Evolutionary conservation across 2,797 vertebrate genomes (phyloP).

Genomic region (Spatula clypeata): DNA sequence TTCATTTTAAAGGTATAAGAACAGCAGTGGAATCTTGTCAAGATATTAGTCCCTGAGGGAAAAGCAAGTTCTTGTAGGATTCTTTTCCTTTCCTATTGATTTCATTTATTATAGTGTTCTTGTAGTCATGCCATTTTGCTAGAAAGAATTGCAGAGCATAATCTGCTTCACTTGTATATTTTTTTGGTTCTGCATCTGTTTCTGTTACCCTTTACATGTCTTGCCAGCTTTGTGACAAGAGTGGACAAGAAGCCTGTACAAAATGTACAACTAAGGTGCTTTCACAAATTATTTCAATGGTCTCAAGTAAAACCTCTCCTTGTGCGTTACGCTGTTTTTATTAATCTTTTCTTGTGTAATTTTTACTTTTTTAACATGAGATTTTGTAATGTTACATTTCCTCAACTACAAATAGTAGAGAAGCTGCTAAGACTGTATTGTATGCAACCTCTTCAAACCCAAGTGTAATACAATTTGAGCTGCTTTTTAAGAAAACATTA

Average conservation of each 20-base stretch:
- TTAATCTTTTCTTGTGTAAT: not conserved
- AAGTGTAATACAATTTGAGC: not conserved
- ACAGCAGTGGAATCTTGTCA: not conserved
- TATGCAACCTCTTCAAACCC: not conserved
- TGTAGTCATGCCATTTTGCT: not conserved
- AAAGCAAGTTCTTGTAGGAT: not conserved
- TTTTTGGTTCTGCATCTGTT: slow-evolving; percentile 26
- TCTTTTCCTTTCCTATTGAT: not conserved
- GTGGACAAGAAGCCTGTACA: slow-evolving; percentile 8
- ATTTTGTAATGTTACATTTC: not conserved
- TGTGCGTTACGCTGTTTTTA: not conserved
- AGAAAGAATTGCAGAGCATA: not conserved
- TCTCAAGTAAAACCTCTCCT: not conserved
- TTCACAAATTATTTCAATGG: slow-evolving; percentile 1
- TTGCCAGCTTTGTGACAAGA: slow-evolving; percentile 13
- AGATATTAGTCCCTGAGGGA: not conserved
- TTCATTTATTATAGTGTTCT: not conserved
- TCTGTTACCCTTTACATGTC: not conserved
- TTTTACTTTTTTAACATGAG: not conserved
- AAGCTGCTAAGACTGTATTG: not conserved
- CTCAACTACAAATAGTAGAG: not conserved
- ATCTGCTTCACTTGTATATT: slow-evolving; percentile 13
- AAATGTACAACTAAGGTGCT: not conserved
- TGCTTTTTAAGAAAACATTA: not conserved
- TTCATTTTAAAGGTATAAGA: not conserved